Evolutionary conservation across 2,888 invertebrate genomes (phyloP).

Genomic region (Eupithecia pulchellata): DNA sequence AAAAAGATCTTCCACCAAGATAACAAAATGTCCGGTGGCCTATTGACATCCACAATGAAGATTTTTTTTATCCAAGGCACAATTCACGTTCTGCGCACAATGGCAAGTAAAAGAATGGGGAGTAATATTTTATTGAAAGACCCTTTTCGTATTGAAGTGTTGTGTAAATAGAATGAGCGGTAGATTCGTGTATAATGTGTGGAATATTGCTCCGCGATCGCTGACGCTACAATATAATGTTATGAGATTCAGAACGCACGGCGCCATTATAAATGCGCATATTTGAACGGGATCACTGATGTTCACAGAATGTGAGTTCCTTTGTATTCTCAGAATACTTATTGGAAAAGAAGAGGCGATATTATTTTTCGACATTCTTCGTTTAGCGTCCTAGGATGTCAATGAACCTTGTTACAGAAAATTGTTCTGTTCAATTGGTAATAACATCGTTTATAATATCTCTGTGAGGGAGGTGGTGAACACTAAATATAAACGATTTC

Average conservation of each 20-base stretch:
- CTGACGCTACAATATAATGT: constrained; percentile 59
- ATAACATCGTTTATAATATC: background rate
- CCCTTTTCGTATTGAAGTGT: constrained; percentile 81
- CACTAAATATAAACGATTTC: background rate
- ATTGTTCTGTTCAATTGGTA: constrained; percentile 7
- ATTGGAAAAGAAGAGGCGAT: background rate
- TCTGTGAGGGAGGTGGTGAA: background rate
- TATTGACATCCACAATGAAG: constrained; percentile 65
- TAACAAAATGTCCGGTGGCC: constrained; percentile 74
- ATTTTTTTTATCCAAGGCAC: constrained; percentile 58
- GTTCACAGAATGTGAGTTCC: constrained; percentile 23
- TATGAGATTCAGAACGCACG: constrained; percentile 49
- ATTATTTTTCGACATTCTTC: background rate
- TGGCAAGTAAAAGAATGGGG: constrained; percentile 74
- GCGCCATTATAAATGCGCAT: constrained; percentile 31
- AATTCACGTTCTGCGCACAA: constrained; percentile 69
- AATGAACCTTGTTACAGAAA: constrained; percentile 6
- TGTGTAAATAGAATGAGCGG: constrained; percentile 80
- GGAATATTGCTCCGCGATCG: constrained; percentile 65
- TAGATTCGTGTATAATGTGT: constrained; percentile 73
- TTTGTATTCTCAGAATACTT: constrained; percentile 18
- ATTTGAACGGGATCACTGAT: constrained; percentile 29
- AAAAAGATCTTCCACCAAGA: constrained; percentile 59
- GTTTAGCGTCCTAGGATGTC: background rate
- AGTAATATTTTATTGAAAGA: constrained; percentile 84